Conservation (phyloP, 2,113 vertebrate species). For the Onychorhynchus coronatus region DNA sequence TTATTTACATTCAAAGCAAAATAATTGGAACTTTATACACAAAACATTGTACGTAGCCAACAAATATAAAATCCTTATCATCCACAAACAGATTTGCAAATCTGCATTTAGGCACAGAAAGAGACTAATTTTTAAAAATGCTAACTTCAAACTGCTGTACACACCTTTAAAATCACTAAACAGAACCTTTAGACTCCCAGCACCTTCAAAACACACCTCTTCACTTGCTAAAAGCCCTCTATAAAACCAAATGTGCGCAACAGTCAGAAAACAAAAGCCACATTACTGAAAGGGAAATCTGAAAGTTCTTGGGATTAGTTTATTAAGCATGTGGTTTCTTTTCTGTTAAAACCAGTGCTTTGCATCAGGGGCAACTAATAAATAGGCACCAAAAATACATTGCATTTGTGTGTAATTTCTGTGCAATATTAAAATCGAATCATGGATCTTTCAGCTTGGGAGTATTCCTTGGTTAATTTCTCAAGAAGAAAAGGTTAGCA, state of each 20-base stretch:
- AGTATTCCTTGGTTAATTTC: neutral
- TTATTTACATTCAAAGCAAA: constrained; percentile 26
- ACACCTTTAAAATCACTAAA: neutral
- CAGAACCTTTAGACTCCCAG: neutral
- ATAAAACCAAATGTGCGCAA: neutral
- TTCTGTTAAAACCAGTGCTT: neutral
- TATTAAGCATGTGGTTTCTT: neutral
- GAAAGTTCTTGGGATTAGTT: neutral
- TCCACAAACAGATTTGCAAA: neutral
- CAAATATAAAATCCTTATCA: constrained; percentile 5
- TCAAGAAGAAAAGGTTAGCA: neutral
- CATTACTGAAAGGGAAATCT: neutral
- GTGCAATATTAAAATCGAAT: neutral
- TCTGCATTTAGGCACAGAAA: neutral
- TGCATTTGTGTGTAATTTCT: neutral
- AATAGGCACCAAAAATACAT: neutral
- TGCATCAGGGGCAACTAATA: neutral
- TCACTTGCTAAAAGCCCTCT: neutral
- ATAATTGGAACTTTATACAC: neutral
- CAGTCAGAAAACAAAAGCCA: neutral
- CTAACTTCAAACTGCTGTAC: neutral
- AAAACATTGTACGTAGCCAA: neutral
- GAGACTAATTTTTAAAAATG: neutral
- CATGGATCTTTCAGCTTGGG: neutral
- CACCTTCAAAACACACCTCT: neutral